Evolutionary conservation across 2,888 invertebrate genomes (phyloP), one percentile per base, ranked within the genome.

Genomic region (Troides helena): DNA sequence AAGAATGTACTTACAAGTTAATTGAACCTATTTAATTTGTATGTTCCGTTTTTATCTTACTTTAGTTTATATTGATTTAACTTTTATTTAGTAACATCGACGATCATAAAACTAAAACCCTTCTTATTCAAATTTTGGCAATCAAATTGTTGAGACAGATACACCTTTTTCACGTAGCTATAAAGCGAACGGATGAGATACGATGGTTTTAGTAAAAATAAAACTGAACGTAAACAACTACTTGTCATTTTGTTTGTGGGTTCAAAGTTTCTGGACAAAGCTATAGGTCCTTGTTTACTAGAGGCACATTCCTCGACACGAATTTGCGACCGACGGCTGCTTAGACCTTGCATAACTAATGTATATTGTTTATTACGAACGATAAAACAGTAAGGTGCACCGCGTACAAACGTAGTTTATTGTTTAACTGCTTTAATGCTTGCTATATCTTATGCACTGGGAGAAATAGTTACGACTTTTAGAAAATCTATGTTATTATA

Each of bases 1-100:
- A 87, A 88, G 87, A 90, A 89, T 89, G 89, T 81, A 84, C 74
- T 76, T 72, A 76, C 53, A 61, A 30, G 8, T 62, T 25, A 21
- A 23, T 23, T 12, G n/a, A n/a, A 23, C 7, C 14, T 58, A 21
- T 21, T 14, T 25, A 58, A 58, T 23, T 12, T 58, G 6, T 23
- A 12, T 58, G 12, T 21, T 8, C 12, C 8, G 23, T 58, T 58
- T 12, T 23, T 14, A 3, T 14, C 1, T 46, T 12, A 14, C 14
- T 46, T 12, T 46, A 46, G 4, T 46, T 46, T 46, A 3, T 14
- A 2, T 46, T 14, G 12, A 46, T 14, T 14, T 2, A 14, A 12
- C 46, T 46, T 46, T 46, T 14, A 14, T n/a, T 53, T 53, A 6
- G n/a, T 53, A n/a, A n/a, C 18, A 18, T 12, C 14, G 14, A 46